Base-by-base conservation (phyloP, 2,797 vertebrate genomes). In the Protonibea diacanthus region DNA sequence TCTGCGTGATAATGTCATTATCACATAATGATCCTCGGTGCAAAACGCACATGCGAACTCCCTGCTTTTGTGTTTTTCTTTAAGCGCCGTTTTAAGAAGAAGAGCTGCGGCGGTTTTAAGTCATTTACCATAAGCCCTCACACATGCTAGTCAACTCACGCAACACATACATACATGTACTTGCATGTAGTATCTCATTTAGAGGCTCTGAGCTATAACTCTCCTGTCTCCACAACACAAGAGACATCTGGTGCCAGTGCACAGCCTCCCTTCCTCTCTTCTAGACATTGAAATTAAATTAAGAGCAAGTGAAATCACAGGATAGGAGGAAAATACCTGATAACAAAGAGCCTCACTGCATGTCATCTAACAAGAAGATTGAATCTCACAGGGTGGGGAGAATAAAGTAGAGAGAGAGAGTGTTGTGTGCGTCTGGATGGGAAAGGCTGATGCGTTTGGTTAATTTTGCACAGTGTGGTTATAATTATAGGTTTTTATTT, bases 251-350 rank as follows among this genome's bases (percentile, higher is more conserved):
- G 74, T 74, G 65, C 71, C 20, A 15, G 57, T 76, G 76, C 61
- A 47, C 44, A 68, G 52, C 72, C 79, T 84, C 59, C 60, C 64
- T 76, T 86, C 84, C 80, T 86, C 56, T 86, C 55, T 67, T 77
- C 42, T 84, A 18, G 0, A 78, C 80, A 61, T 57, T 80, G 77
- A 89, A 91, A 94, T 92, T 88, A 42, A 78, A 90, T 94, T 94
- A 90, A 84, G 79, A 88, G 68, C 87, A 94, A 94, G 78, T 92
- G 88, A 92, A 94, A 91, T 94, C 92, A 91, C 92, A 93, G 91
- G 92, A 92, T 74, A 80, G 74, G 61, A 71, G 67, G 69, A 88
- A 87, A 91, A 89, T 78, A 77, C 42, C 63, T 38, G 9, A 13
- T 75, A 81, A 88, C 76, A 91, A 91, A 89, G 75, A 78, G 56